Evolutionary conservation across 2,113 vertebrate species (phyloP).

Genomic region (Apus apus): DNA sequence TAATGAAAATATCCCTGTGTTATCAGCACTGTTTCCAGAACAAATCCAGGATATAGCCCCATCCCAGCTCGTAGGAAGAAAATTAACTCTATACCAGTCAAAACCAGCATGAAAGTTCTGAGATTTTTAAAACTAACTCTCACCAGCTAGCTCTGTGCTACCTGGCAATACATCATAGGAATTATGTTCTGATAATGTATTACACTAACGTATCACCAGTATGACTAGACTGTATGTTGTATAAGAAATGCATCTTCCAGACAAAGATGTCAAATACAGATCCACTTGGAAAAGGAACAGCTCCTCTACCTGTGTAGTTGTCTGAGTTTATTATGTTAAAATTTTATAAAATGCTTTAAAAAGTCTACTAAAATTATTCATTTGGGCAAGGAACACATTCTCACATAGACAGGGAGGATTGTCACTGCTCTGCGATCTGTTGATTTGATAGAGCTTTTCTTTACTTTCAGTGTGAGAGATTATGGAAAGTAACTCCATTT

Average conservation of each 20-base stretch:
- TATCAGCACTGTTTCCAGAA: no score
- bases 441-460: conserved; percentile 1
- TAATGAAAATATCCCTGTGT: no score
- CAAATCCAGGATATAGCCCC: no score
- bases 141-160: conserved; percentile 33
- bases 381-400: conserved; percentile 32
- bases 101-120: neutral
- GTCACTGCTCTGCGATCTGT: conserved; percentile 17
- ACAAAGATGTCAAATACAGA: conserved; percentile 65
- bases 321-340: conserved; percentile 32
- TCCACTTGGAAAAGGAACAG: conserved; percentile 30
- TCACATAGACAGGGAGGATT: neutral
- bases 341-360: conserved; percentile 18
- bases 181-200: conserved; percentile 72
- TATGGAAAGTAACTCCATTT: conserved; percentile 29
- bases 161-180: conserved; percentile 63
- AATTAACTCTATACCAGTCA: no score
- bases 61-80: no score
- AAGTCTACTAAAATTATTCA: conserved; percentile 35
- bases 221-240: conserved; percentile 61
- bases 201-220: conserved; percentile 69
- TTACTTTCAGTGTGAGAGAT: conserved; percentile 11
- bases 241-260: conserved; percentile 72
- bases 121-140: conserved; percentile 39
- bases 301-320: neutral